Base-by-base conservation (phyloP, 2,797 vertebrate genomes). In the Fistularia tabacaria region DNA sequence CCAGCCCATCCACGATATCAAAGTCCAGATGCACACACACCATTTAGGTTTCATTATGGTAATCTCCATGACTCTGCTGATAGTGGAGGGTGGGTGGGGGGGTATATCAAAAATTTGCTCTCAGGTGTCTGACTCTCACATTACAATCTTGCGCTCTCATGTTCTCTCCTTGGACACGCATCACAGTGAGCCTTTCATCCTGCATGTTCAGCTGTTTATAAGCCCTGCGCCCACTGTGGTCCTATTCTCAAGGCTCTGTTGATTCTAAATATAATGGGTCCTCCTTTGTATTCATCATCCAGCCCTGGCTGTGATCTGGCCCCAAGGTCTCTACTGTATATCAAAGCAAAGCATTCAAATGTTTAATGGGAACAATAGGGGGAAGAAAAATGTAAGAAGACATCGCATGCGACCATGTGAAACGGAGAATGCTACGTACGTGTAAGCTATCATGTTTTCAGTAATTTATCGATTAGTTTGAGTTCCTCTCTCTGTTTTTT, bases 151-250 rank as follows among this genome's bases (percentile, higher is more conserved):
- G 46, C 10, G 10, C 57, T 81, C 73, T 79, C 62, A 59, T 77
- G 66, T 71, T 59, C 51, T 62, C 60, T 71, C 54, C 56, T 78
- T 81, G 78, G 76, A 81, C 64, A 70, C 61, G 65, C 71, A 81
- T 83, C 76, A 76, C 62, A 77, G 69, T 51, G 45, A 71, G 59
- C 58, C 71, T 81, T 81, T 82, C 77, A 84, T 84, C 66, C 78
- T 14, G 40, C 56, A 54, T 67, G 64, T 48, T 55, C 68, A 71
- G 67, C 67, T 79, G 78, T 79, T 76, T 76, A 77, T 66, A 61
- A 73, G 62, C 71, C 51, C 58, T 73, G 48, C 56, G 41, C 63
- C 68, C 45, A 41, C 57, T 77, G 74, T 64, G 70, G 71, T 66
- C 62, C 57, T 52, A 67, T 77, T 83, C 64, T 71, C 55, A 75